Conservation (phyloP, 2,888 invertebrate species). For the Eristalinus sepulchralis region DNA sequence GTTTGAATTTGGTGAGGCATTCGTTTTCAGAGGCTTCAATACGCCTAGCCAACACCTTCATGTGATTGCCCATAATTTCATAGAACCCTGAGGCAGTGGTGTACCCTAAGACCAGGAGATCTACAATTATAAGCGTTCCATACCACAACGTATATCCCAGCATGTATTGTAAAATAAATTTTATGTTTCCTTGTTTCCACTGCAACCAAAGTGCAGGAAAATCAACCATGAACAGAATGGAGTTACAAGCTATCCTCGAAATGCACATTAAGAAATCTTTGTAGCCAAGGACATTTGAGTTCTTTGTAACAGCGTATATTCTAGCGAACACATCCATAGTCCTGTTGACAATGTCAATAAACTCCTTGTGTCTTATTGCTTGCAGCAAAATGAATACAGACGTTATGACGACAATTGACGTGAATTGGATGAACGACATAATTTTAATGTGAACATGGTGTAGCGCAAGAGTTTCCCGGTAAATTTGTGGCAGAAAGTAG, state of each 20-base stretch:
- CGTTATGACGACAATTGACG: neutral
- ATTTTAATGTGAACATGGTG: neutral
- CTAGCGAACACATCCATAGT: conserved; percentile 1
- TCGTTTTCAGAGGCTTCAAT: neutral
- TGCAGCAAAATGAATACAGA: neutral
- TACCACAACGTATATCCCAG: conserved; percentile 23
- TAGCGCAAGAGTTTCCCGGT: neutral
- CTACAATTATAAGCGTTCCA: conserved; percentile 22
- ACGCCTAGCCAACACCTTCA: conserved; percentile 25
- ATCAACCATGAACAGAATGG: neutral
- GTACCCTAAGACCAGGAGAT: conserved; percentile 38
- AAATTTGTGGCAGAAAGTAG: neutral
- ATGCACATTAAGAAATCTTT: neutral
- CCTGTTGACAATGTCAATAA: conserved; percentile 11
- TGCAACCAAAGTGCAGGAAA: neutral
- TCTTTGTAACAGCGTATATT: neutral
- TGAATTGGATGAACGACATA: neutral
- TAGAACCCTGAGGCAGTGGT: conserved; percentile 27
- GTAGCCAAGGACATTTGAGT: neutral
- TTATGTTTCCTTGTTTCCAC: neutral
- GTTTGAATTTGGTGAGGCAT: conserved; percentile 69
- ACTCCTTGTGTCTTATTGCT: neutral
- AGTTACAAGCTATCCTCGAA: neutral
- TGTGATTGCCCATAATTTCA: conserved; percentile 30
- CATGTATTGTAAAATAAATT: neutral